phyloP scores from a whole-genome alignment of 2,797 vertebrate genomes.

The Enteromius mattozi region DNA sequence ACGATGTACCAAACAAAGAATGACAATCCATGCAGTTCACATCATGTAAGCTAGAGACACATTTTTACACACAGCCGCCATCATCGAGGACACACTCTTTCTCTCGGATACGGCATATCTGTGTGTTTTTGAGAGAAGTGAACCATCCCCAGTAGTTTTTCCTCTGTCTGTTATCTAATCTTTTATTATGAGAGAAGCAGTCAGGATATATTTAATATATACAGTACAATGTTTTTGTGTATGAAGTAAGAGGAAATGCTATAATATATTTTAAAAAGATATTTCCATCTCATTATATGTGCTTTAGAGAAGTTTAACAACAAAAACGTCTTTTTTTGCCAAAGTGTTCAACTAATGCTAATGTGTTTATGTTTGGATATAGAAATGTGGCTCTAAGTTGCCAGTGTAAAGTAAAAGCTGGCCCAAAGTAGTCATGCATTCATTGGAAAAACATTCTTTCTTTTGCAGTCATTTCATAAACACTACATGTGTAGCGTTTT shows the following conservation, averaged over 20 bases:
- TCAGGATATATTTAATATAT: constrained; percentile 87
- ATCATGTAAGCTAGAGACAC: constrained; percentile 24
- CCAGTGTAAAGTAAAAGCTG: constrained; percentile 39
- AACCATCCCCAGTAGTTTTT: constrained; percentile 63
- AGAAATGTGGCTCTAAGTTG: constrained; percentile 65
- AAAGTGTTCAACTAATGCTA: constrained; percentile 73
- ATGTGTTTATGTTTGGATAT: constrained; percentile 54
- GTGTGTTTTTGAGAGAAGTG: constrained; percentile 81
- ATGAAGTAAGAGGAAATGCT: constrained; percentile 81
- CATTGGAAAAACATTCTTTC: constrained; percentile 42
- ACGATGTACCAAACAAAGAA: constrained; percentile 50
- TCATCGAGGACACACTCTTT: constrained; percentile 56
- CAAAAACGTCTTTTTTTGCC: constrained; percentile 70
- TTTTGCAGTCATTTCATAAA: constrained; percentile 71
- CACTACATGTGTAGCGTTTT: constrained; percentile 81
- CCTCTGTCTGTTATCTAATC: constrained; percentile 60
- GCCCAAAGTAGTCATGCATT: constrained; percentile 26
- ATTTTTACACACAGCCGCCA: constrained; percentile 11
- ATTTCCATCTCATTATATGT: constrained; percentile 77
- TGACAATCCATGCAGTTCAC: constrained; percentile 25
- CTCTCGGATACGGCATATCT: constrained; percentile 79
- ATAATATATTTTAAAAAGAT: constrained; percentile 83
- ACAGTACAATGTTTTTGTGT: constrained; percentile 76
- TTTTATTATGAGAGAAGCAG: constrained; percentile 72
- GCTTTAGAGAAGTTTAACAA: constrained; percentile 70